Evolutionary conservation across 53 echinoderm and acorn worm species (phyloP).

Genomic region (Pentamera pediparva): DNA sequence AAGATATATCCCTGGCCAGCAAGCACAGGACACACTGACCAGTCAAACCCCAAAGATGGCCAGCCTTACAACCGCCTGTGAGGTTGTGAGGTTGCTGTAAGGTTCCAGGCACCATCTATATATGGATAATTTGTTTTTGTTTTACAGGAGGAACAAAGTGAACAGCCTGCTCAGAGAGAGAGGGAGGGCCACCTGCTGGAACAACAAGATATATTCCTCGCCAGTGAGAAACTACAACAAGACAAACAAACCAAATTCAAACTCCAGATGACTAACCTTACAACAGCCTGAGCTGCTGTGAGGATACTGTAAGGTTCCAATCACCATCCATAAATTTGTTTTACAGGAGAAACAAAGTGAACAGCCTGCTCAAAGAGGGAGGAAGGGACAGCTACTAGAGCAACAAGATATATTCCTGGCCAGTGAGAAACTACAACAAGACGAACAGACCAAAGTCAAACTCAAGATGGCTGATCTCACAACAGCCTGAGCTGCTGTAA

Average conservation of each 20-base stretch:
- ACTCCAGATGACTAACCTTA: slow-evolving; percentile 4
- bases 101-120: too few relatives aligned
- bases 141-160: slow-evolving; percentile 6
- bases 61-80: slow-evolving; percentile 4
- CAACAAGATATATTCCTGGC: slow-evolving; percentile 25
- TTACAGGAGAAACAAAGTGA: slow-evolving; percentile 9
- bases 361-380: slow-evolving; percentile 14
- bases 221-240: slow-evolving; percentile 1
- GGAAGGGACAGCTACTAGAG: slow-evolving; percentile 17
- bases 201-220: slow-evolving; percentile 23
- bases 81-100: too few relatives aligned
- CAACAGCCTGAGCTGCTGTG: slow-evolving; percentile 15
- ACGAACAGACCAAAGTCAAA: slow-evolving; percentile 9
- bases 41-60: slow-evolving; percentile 2
- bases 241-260: slow-evolving; percentile 9
- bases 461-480: slow-evolving; percentile 16
- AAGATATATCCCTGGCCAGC: slow-evolving; percentile 11
- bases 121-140: neutral
- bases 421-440: slow-evolving; percentile 1
- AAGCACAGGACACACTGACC: neutral
- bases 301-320: too few relatives aligned
- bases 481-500: too few relatives aligned
- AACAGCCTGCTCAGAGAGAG: slow-evolving; percentile 17
- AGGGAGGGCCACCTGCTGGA: slow-evolving; percentile 20
- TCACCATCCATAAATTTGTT: too few relatives aligned